Base-by-base conservation (phyloP, 2,113 vertebrate genomes). In the Rhea americana region DNA sequence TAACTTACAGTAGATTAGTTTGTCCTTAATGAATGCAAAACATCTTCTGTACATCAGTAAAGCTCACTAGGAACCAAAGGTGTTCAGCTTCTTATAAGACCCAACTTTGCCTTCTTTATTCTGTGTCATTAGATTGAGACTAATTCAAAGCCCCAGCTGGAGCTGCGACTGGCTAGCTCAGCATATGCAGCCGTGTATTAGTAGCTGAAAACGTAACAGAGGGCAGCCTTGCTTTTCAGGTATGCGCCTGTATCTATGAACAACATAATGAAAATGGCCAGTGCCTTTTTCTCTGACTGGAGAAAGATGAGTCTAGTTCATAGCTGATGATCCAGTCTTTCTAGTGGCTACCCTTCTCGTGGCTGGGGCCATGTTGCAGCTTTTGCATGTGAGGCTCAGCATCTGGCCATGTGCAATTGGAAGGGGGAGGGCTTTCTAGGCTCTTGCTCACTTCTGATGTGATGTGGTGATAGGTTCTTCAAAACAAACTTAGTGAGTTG, bases 171-270 rank as follows among this genome's bases (percentile, higher is more conserved):
- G 28, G 39, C 53, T 77, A 82, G 41, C 15, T 81, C 50, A 77
- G 82, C 2, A 1, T 9, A 1, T 50, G 7, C n/a, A 55, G 51
- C 65, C 37, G 3, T 0, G 1, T 2, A 11, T 20, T 16, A 70
- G 11, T 8, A 63, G 53, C 87, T 62, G 78, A 20, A 35, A 47
- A 9, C 7, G 1, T 17, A 67, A 51, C 74, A 92, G 91, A 89
- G 87, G 71, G 79, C 87, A 87, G 79, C 85, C 50, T 19, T 79
- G 89, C 76, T 79, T 62, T 71, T 67, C 22, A 16, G 30, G 19
- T 28, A 39, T 59, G 70, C 39, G 32, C 37, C 56, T 84, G 35
- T 18, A 45, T 75, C 50, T 62, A 8, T 20, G 15, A 30, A 13
- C 37, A 21, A 11, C 75, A 6, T 61, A 41, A 13, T 17, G 13